These are phyloP conservation scores for Lysiphlebus fabarum DNA, from an alignment of 1,140 invertebrate genomes.

Conservation along the genomic window DNA sequence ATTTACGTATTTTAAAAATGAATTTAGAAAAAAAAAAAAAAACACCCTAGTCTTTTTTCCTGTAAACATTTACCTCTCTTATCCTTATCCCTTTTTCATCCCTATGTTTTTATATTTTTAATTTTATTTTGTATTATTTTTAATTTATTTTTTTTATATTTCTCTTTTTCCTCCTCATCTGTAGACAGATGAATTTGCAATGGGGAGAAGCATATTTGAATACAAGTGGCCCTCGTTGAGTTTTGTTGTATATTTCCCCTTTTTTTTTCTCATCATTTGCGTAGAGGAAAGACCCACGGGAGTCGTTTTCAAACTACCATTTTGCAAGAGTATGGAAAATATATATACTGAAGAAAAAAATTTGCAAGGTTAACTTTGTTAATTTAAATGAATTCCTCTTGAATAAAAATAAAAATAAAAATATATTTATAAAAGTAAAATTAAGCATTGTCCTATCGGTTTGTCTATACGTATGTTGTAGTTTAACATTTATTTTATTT, in stretches of 20 bases:
- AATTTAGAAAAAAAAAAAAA: background rate
- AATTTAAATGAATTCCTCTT: too few relatives aligned
- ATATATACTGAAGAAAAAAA: too few relatives aligned
- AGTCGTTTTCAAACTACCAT: constrained; percentile 8
- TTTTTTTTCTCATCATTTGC: background rate
- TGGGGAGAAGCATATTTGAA: constrained; percentile 24
- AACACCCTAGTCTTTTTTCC: background rate
- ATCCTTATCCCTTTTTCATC: constrained; percentile 7
- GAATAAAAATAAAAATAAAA: too few relatives aligned
- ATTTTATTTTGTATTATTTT: background rate
- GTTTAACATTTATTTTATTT: too few relatives aligned
- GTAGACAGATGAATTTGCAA: constrained; percentile 5
- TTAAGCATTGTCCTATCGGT: too few relatives aligned
- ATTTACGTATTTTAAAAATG: background rate
- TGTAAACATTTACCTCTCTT: constrained; percentile 3
- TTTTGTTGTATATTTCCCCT: constrained; percentile 1
- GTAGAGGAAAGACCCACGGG: constrained; percentile 10
- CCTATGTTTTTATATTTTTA: too few relatives aligned
- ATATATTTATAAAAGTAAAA: too few relatives aligned
- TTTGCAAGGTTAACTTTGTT: too few relatives aligned
- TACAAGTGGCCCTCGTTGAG: constrained; percentile 26
- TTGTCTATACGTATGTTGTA: too few relatives aligned
- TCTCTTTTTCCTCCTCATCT: background rate
- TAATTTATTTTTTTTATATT: constrained; percentile 8
- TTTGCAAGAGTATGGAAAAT: too few relatives aligned